These are phyloP conservation scores for Pelosia muscerda DNA, from an alignment of 2,888 invertebrate species.

Conservation along the genomic window DNA sequence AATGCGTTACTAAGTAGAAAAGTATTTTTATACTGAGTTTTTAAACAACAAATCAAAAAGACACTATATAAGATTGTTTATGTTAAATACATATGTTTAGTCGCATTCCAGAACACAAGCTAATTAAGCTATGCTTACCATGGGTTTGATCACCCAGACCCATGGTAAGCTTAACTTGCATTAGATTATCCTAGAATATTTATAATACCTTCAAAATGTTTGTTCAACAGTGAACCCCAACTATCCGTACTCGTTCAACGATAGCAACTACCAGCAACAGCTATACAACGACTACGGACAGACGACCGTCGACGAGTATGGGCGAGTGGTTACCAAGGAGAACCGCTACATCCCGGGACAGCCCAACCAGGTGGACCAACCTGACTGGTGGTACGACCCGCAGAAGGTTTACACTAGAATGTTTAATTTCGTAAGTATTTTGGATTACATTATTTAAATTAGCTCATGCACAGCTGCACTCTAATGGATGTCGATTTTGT, in stretches of 20 bases:
- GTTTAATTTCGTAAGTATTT: slow-evolving; percentile 90
- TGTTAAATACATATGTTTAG: too few relatives aligned
- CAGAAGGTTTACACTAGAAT: slow-evolving; percentile 89
- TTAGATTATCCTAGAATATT: background rate
- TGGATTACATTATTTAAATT: background rate
- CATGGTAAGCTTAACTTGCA: too few relatives aligned
- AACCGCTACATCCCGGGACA: slow-evolving; percentile 70
- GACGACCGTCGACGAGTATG: slow-evolving; percentile 59
- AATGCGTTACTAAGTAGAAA: too few relatives aligned
- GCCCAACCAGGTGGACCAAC: slow-evolving; percentile 84
- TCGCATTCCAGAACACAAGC: too few relatives aligned
- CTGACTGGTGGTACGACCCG: slow-evolving; percentile 84
- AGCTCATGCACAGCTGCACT: too few relatives aligned
- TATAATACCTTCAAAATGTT: background rate
- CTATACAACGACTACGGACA: slow-evolving; percentile 58
- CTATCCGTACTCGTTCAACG: slow-evolving; percentile 80
- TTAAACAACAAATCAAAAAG: too few relatives aligned
- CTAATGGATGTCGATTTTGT: too few relatives aligned
- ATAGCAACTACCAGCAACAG: slow-evolving; percentile 60
- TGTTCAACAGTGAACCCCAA: slow-evolving; percentile 71
- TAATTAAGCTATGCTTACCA: too few relatives aligned
- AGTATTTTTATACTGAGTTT: too few relatives aligned
- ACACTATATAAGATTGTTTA: too few relatives aligned
- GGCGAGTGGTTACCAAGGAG: slow-evolving; percentile 46
- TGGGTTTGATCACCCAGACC: too few relatives aligned